Evolutionary conservation across 2,797 vertebrate genomes (phyloP).

Genomic region (Halcyon chelicuti): DNA sequence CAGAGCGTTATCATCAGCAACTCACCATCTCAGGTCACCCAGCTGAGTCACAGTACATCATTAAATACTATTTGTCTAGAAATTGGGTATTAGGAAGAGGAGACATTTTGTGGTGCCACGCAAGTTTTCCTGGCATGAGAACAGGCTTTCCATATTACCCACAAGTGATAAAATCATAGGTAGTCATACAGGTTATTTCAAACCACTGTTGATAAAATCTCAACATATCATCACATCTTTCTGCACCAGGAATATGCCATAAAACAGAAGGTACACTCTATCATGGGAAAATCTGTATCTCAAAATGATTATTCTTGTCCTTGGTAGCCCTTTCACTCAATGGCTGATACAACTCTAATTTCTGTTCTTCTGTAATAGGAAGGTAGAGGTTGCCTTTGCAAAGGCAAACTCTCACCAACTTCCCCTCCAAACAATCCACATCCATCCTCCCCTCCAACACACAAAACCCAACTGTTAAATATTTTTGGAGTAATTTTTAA

Average conservation of each 20-base stretch:
- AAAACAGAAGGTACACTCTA: not conserved
- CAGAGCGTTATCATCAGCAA: not conserved
- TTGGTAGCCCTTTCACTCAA: not conserved
- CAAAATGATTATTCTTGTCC: not conserved
- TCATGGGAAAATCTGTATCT: not conserved
- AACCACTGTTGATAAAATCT: not conserved
- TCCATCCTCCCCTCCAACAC: not conserved
- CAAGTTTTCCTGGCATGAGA: not conserved
- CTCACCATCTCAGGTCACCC: not conserved
- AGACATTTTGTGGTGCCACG: not conserved
- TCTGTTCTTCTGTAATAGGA: not conserved
- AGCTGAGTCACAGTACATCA: not conserved
- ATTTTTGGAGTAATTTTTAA: not conserved
- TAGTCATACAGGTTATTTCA: constrained; percentile 4
- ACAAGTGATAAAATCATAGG: not conserved
- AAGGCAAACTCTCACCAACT: not conserved
- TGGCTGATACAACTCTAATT: not conserved
- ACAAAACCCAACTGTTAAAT: not conserved
- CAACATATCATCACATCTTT: not conserved
- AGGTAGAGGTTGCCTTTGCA: not conserved
- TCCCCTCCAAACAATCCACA: not conserved
- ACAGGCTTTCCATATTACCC: not conserved
- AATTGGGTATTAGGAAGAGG: not conserved
- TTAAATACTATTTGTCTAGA: not conserved
- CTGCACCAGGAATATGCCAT: not conserved